Evolutionary conservation across 2,113 vertebrate species (phyloP).

Genomic region (Salvator merianae): DNA sequence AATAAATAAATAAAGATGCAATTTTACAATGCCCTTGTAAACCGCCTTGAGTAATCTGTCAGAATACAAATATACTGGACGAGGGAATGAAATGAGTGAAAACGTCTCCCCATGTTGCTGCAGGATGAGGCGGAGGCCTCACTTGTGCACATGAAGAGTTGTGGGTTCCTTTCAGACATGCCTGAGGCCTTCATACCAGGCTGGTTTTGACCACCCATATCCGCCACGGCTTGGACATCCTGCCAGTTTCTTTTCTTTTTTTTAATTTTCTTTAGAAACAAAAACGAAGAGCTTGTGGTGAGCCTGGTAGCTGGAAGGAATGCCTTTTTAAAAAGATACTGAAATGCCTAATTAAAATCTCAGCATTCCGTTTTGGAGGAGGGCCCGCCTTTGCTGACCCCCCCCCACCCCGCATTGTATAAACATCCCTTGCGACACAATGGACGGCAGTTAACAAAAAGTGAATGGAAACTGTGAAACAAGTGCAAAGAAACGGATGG

Average conservation of each 20-base stretch:
- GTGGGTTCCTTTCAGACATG: too few relatives aligned
- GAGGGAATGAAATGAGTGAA: too few relatives aligned
- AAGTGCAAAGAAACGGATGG: neutral
- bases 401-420: fast-evolving
- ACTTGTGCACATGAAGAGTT: too few relatives aligned
- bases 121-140: too few relatives aligned
- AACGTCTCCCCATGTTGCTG: too few relatives aligned
- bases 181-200: neutral
- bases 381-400: neutral
- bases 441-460: neutral
- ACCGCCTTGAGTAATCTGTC: too few relatives aligned
- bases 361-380: constrained; percentile 14
- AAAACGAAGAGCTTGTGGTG: constrained; percentile 59
- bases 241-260: constrained; percentile 46
- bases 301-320: constrained; percentile 53
- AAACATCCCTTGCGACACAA: neutral
- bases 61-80: too few relatives aligned
- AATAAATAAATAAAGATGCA: too few relatives aligned
- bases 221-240: constrained; percentile 40
- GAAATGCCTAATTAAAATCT: constrained; percentile 41
- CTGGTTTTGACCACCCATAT: constrained; percentile 63
- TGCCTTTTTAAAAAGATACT: constrained; percentile 9
- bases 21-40: too few relatives aligned
- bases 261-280: constrained; percentile 19
- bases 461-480: neutral